These are phyloP conservation scores for Larimichthys crocea DNA, from an alignment of 2,113 vertebrate genomes.

Conservation along the genomic window DNA sequence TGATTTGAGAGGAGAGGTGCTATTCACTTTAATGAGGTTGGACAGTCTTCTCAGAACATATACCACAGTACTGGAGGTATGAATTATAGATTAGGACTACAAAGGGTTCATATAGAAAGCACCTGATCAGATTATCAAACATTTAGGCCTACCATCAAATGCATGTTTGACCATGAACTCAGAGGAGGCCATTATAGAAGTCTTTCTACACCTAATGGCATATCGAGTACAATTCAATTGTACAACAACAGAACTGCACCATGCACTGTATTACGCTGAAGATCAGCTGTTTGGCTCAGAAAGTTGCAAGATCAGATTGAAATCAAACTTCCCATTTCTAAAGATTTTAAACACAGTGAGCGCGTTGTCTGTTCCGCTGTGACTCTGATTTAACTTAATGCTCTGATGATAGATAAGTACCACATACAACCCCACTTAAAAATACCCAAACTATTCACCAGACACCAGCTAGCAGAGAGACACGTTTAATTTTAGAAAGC, in stretches of 20 bases:
- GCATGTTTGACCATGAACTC: conserved; percentile 14
- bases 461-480: neutral
- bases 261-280: too few relatives aligned
- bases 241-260: too few relatives aligned
- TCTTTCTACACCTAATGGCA: conserved; percentile 26
- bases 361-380: too few relatives aligned
- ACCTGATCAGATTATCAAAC: conserved; percentile 71
- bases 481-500: neutral
- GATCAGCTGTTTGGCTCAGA: too few relatives aligned
- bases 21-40: conserved; percentile 65
- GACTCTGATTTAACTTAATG: too few relatives aligned
- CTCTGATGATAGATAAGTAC: too few relatives aligned
- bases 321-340: too few relatives aligned
- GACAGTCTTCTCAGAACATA: conserved; percentile 55
- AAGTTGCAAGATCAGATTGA: too few relatives aligned
- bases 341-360: too few relatives aligned
- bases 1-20: conserved; percentile 50
- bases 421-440: too few relatives aligned
- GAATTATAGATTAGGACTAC: conserved; percentile 75
- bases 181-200: neutral
- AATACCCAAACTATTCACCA: too few relatives aligned
- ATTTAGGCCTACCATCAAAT: conserved; percentile 44
- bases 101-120: conserved; percentile 62
- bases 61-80: conserved; percentile 53
- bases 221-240: neutral